phyloP scores from a whole-genome alignment of 2,113 vertebrate species.

The Electrona antarctica region DNA sequence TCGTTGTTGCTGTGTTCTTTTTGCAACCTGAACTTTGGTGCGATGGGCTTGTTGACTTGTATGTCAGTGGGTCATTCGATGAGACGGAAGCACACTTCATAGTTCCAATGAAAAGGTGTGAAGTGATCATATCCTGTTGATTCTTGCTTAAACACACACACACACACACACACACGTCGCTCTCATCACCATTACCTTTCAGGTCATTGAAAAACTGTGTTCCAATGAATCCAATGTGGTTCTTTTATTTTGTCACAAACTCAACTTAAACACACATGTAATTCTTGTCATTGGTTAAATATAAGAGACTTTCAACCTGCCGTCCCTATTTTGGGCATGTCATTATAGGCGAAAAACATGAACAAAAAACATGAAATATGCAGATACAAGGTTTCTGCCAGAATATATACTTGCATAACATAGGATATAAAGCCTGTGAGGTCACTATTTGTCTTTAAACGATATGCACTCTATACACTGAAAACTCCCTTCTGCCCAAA shows the following conservation, averaged over 20 bases:
- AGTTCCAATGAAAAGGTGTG: conserved; percentile 45
- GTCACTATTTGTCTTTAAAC: conserved; percentile 36
- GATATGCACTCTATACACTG: conserved; percentile 41
- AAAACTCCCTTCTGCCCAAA: conserved; percentile 46
- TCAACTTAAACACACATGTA: background rate
- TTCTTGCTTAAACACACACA: background rate
- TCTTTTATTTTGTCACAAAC: background rate
- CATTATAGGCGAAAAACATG: no score
- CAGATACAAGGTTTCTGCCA: no score
- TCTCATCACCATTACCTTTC: no score
- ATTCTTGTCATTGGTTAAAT: no score
- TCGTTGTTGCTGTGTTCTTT: conserved; percentile 15
- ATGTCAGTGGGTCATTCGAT: conserved; percentile 17
- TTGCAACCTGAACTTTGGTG: background rate
- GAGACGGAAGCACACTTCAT: background rate
- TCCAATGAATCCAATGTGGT: no score
- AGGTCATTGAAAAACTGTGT: no score
- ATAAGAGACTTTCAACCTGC: no score
- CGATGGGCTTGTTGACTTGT: conserved; percentile 36
- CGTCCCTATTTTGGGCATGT: no score
- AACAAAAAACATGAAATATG: no score
- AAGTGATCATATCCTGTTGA: conserved; percentile 41
- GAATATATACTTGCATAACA: no score
- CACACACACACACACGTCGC: background rate
- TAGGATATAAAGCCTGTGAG: conserved; percentile 22